Percentiles rank a stretch among this genome's conserved stretches.
These are phyloP conservation scores for Spea hammondii DNA, from an alignment of 2,797 vertebrate genomes.

Conservation along the genomic window DNA sequence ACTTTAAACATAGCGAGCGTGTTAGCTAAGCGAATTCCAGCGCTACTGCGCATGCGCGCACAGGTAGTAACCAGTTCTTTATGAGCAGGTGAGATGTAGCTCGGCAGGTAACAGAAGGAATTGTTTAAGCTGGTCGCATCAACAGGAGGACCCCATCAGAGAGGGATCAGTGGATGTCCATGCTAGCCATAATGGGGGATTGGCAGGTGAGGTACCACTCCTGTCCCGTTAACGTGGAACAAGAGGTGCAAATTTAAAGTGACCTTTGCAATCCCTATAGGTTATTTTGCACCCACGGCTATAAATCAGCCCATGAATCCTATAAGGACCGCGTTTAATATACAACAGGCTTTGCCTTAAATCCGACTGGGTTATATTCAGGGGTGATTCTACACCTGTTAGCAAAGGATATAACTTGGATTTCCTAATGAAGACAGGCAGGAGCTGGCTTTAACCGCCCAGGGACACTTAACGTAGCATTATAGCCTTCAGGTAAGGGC, in stretches of 20 bases:
- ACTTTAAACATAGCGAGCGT: constrained; percentile 56
- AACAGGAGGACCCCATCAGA: constrained; percentile 75
- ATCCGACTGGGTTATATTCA: too few relatives aligned
- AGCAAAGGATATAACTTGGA: background rate
- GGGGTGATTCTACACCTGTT: too few relatives aligned
- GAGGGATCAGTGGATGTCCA: constrained; percentile 79
- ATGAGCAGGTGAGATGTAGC: constrained; percentile 90
- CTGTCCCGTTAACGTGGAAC: background rate
- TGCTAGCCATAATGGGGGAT: constrained; percentile 92
- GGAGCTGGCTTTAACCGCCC: constrained; percentile 44
- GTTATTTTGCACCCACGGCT: too few relatives aligned
- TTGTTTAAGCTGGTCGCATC: constrained; percentile 77
- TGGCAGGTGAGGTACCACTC: constrained; percentile 84
- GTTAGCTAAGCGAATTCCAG: constrained; percentile 68
- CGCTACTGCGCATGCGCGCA: constrained; percentile 85
- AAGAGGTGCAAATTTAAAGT: background rate
- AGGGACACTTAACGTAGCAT: constrained; percentile 22
- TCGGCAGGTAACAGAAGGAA: constrained; percentile 82
- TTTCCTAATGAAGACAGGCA: too few relatives aligned
- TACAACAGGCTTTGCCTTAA: background rate
- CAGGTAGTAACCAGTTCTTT: constrained; percentile 82
- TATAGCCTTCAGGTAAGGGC: constrained; percentile 13
- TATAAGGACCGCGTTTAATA: background rate
- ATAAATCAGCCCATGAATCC: too few relatives aligned
- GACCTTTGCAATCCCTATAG: background rate